phyloP scores from a whole-genome alignment of 2,113 vertebrate genomes.

The Pycnonotus jocosus region DNA sequence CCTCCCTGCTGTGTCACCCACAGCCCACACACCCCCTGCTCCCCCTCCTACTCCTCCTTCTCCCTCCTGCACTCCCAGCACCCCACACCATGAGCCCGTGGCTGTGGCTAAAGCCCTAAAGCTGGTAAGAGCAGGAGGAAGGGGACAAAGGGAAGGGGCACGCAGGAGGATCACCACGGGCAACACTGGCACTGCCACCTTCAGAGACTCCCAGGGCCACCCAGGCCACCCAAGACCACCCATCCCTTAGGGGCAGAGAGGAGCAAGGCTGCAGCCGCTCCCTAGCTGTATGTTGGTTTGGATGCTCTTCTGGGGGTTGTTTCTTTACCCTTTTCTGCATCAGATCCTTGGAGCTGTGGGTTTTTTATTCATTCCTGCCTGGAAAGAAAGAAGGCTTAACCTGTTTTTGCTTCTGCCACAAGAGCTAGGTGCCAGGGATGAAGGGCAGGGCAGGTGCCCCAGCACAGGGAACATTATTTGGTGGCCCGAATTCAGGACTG shows the following conservation, averaged over 20 bases:
- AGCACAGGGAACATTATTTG: background rate
- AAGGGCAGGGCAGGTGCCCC: background rate
- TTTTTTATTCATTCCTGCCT: background rate
- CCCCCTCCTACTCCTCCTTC: background rate
- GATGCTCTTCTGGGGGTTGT: background rate
- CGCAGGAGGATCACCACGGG: rapidly evolving
- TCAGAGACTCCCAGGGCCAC: background rate
- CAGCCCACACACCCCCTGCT: background rate
- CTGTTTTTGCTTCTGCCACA: background rate
- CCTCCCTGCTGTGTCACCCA: background rate
- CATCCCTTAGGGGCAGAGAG: background rate
- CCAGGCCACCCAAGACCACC: background rate
- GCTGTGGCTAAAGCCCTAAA: constrained; percentile 75
- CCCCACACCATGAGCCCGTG: constrained; percentile 68
- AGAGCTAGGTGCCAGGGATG: background rate
- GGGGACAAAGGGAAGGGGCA: background rate
- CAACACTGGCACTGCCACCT: background rate
- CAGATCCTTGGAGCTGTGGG: background rate
- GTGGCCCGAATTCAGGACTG: background rate
- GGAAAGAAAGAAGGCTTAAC: background rate
- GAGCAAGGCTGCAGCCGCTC: background rate
- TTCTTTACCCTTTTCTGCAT: background rate
- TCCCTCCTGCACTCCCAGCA: background rate
- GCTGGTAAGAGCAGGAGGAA: constrained; percentile 66
- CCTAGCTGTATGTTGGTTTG: background rate